Evolutionary conservation across 2,797 vertebrate genomes (phyloP), one percentile per base, ranked within the genome.

Genomic region (Euthynnus affinis): DNA sequence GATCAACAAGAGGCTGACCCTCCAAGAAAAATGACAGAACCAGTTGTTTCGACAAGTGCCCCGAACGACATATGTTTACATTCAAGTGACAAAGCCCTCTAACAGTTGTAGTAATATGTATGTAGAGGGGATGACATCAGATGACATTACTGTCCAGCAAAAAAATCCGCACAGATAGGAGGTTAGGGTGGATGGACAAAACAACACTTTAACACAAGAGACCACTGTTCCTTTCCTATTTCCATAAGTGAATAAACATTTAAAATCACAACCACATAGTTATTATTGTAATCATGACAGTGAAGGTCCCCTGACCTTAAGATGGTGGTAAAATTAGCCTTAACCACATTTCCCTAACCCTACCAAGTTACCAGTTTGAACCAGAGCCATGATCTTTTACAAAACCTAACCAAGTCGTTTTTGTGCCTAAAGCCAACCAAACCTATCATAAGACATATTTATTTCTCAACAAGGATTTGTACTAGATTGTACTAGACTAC

Each of bases 1-100:
- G 80, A 75, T 46, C 69, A 51, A 56, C 68, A 64, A 72, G n/a
- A 17, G 59, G 59, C 14, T 22, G 37, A 14, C 32, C 22, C 57
- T 4, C 10, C 22, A 44, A 14, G 51, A 69, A 56, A 49, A 61
- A 51, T 22, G 15, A 52, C 63, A 52, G 25, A n/a, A 23, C 10
- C 55, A 29, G 55, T 49, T 18, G 3, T 49, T 18, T 49, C 6
- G 12, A 25, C 55, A 56, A 56, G 55, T 56, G 14, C 49, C 18
- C 22, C n/a, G 3, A 52, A 23, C 5, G 9, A 22, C 42, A 23
- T 56, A 22, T 52, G 51, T 56, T 56, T 56, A 56, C 55, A 29
- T 27, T 52, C 7, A 56, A 13, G 13, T 56, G 55, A 56, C 25
- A 56, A 56, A 56, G 12, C 55, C 55, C 25, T 56, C 15, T 3